Evolutionary conservation across 2,113 vertebrate species (phyloP).

Genomic region (Scytalopus superciliaris): DNA sequence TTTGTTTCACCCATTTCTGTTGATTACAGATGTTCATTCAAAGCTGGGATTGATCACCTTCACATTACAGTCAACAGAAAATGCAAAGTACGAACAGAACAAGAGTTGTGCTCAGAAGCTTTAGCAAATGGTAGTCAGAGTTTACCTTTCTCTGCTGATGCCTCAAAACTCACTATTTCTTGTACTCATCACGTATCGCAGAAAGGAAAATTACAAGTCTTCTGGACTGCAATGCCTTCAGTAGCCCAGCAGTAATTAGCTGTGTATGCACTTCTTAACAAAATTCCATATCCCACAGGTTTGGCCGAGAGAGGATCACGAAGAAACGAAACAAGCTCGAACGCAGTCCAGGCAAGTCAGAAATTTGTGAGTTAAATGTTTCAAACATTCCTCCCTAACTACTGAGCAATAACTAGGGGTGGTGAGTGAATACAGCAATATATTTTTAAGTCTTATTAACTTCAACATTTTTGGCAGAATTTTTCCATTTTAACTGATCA

Average conservation of each 20-base stretch:
- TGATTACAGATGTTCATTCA: not conserved
- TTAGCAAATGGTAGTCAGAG: not conserved
- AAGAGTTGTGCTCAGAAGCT: not conserved
- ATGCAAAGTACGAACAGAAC: not conserved
- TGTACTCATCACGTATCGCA: not conserved
- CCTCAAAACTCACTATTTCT: not conserved
- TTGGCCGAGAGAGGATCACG: not conserved
- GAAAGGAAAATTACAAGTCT: not conserved
- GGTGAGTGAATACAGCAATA: not conserved
- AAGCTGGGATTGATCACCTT: not conserved
- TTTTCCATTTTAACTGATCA: not conserved
- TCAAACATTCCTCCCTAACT: not conserved
- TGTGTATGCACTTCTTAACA: not conserved
- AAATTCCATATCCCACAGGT: not conserved
- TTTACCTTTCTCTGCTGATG: not conserved
- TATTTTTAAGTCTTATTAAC: not conserved
- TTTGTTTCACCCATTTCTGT: not conserved
- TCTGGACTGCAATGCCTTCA: not conserved
- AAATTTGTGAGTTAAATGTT: not conserved
- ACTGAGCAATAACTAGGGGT: not conserved
- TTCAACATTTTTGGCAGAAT: not conserved
- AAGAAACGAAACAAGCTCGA: not conserved
- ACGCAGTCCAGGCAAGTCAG: not conserved
- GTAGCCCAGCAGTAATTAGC: not conserved
- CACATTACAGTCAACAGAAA: not conserved